phyloP scores from a whole-genome alignment of 2,113 vertebrate species.

The Electrona antarctica region DNA sequence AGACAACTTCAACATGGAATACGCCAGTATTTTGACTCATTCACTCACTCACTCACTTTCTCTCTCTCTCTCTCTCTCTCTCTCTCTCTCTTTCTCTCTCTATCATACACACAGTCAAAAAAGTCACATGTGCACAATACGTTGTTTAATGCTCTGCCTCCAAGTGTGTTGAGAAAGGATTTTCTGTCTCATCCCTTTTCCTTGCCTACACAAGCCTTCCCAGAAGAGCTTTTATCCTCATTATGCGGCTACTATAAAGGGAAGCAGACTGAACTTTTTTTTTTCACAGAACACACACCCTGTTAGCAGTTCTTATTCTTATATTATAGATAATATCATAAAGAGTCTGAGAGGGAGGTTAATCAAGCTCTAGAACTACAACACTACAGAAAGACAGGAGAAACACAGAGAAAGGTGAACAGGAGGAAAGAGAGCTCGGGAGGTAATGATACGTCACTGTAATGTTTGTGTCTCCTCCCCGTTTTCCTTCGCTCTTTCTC shows the following conservation, averaged over 20 bases:
- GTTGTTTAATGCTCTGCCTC: conserved; percentile 53
- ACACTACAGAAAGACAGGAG: conserved; percentile 73
- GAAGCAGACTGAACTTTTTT: conserved; percentile 76
- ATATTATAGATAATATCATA: conserved; percentile 76
- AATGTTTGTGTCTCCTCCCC: conserved; percentile 39
- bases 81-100: too few relatives aligned
- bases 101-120: conserved; percentile 29
- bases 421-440: conserved; percentile 55
- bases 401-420: conserved; percentile 52
- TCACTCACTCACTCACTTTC: conserved; percentile 15
- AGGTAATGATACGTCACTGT: conserved; percentile 34
- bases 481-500: conserved; percentile 57
- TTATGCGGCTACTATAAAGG: conserved; percentile 77
- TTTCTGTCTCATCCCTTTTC: conserved; percentile 44
- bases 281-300: conserved; percentile 76
- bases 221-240: conserved; percentile 70
- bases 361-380: conserved; percentile 78
- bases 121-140: conserved; percentile 19
- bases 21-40: conserved; percentile 41
- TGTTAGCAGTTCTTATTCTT: conserved; percentile 80
- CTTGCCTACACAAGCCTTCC: conserved; percentile 60
- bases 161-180: conserved; percentile 43
- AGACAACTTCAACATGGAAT: conserved; percentile 47
- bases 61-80: neutral
- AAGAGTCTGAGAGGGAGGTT: conserved; percentile 78